Conservation (phyloP, 2,888 invertebrate species). For the Sinohyriopsis cumingii region DNA sequence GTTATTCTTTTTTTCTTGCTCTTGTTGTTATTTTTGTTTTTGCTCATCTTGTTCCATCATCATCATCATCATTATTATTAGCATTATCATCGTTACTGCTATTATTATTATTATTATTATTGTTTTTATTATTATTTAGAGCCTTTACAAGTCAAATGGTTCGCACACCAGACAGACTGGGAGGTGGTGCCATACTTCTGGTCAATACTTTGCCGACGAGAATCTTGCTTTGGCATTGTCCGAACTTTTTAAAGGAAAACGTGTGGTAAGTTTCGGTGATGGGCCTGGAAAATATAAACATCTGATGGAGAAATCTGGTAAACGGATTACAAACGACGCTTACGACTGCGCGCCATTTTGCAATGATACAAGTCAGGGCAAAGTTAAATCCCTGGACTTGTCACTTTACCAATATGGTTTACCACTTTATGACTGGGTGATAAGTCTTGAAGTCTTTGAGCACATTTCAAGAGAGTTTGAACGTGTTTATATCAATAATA, state of each 20-base stretch:
- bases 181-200: constrained; percentile 30
- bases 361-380: constrained; percentile 23
- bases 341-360: constrained; percentile 39
- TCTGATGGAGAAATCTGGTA: constrained; percentile 17
- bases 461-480: constrained; percentile 36
- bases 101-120: not conserved
- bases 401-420: constrained; percentile 38
- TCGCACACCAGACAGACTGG: constrained; percentile 20
- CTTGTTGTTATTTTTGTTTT: too few relatives aligned
- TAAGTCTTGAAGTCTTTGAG: constrained; percentile 41
- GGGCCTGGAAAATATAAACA: constrained; percentile 38
- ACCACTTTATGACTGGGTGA: constrained; percentile 32
- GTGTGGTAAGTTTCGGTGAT: constrained; percentile 39
- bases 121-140: not conserved
- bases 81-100: not conserved
- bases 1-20: too few relatives aligned
- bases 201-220: constrained; percentile 25
- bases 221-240: constrained; percentile 27
- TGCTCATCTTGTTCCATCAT: too few relatives aligned
- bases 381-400: constrained; percentile 35
- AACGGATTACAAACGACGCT: constrained; percentile 29
- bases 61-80: too few relatives aligned
- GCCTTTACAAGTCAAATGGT: not conserved
- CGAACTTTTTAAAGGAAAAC: constrained; percentile 29
- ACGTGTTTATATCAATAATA: constrained; percentile 28